These are phyloP conservation scores for Tyto alba DNA, from an alignment of 2,113 vertebrate genomes.

Conservation along the genomic window DNA sequence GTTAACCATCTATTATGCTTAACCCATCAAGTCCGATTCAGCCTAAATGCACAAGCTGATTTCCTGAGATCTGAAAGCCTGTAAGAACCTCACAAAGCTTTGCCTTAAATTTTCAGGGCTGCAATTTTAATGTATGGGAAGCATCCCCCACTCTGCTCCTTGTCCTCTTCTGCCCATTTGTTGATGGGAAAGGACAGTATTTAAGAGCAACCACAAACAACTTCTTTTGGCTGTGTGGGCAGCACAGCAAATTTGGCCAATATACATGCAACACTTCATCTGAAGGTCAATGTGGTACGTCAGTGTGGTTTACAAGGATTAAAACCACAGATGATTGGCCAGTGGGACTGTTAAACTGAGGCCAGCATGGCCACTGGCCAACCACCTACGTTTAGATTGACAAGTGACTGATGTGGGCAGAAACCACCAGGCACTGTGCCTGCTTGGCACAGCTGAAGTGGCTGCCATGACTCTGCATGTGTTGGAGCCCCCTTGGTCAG, in stretches of 20 bases:
- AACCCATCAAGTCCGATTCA: not conserved
- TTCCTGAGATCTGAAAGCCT: not conserved
- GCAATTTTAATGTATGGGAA: not conserved
- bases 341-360: not conserved
- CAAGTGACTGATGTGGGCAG: not conserved
- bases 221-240: not conserved
- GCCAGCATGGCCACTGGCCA: not conserved
- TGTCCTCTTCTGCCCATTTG: not conserved
- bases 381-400: not conserved
- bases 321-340: not conserved
- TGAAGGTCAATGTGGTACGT: not conserved
- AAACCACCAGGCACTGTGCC: not conserved
- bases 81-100: not conserved
- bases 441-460: not conserved
- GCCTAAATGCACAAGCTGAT: not conserved
- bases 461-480: not conserved
- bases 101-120: not conserved
- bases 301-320: not conserved
- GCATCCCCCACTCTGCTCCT: not conserved
- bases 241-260: not conserved
- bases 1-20: not conserved
- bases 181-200: not conserved
- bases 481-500: not conserved
- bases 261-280: not conserved
- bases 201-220: not conserved